phyloP scores from a whole-genome alignment of 2,888 invertebrate species.

The Lepidochrysops patricia region DNA sequence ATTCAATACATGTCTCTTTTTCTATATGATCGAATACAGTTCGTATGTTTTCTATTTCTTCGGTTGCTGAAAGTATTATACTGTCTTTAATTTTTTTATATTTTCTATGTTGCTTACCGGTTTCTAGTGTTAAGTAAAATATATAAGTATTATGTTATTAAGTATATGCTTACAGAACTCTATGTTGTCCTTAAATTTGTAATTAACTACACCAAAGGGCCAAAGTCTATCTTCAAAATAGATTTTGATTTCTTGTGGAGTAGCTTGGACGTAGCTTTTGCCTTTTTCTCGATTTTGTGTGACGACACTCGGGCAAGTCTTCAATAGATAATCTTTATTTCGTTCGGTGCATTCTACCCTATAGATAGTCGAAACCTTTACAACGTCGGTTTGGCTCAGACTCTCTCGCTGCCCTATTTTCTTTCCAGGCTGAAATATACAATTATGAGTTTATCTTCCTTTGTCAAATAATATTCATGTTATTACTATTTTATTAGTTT shows the following conservation, averaged over 20 bases:
- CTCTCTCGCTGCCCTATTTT: conserved; percentile 58
- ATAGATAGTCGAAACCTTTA: conserved; percentile 48
- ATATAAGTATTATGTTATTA: conserved; percentile 10
- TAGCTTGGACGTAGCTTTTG: conserved; percentile 19
- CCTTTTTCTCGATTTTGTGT: conserved; percentile 20
- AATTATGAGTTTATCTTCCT: neutral
- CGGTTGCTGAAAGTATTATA: conserved; percentile 44
- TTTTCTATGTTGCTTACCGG: no score
- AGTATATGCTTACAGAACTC: conserved; percentile 48
- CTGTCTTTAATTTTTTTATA: no score
- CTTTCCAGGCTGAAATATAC: conserved; percentile 30
- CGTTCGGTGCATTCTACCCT: conserved; percentile 49
- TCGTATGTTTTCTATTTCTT: conserved; percentile 55
- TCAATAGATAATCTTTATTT: conserved; percentile 48
- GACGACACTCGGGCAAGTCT: conserved; percentile 55
- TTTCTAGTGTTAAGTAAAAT: no score
- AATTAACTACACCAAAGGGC: conserved; percentile 50
- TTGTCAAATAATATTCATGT: no score
- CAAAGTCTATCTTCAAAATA: conserved; percentile 51
- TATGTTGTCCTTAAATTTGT: conserved; percentile 39
- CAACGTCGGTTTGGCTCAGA: conserved; percentile 49
- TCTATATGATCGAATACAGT: conserved; percentile 55
- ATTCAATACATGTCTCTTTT: conserved; percentile 56
- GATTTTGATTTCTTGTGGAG: conserved; percentile 35
- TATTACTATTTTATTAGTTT: no score